Evolutionary conservation across 2,113 vertebrate species (phyloP).

Genomic region (Microtus pennsylvanicus): DNA sequence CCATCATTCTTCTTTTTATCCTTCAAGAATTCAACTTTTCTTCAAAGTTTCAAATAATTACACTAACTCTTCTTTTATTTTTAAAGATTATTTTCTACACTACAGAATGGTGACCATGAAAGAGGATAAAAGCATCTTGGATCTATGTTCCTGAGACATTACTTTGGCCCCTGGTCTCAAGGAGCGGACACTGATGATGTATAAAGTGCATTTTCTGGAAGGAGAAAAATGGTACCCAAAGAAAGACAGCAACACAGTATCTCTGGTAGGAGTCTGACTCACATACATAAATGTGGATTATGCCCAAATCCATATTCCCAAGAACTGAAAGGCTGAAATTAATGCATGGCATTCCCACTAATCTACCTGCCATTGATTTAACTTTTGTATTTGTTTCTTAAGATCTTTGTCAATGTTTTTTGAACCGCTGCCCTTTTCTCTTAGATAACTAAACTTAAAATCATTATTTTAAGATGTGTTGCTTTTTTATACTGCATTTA

Average conservation of each 20-base stretch:
- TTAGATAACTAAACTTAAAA: neutral
- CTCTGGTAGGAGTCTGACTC: neutral
- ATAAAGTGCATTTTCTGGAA: neutral
- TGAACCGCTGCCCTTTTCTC: neutral
- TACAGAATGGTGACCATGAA: neutral
- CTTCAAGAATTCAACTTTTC: conserved; percentile 15
- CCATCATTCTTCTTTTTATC: neutral
- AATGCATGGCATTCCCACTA: conserved; percentile 6
- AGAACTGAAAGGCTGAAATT: neutral
- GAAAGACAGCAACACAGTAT: neutral
- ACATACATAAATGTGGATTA: conserved; percentile 13
- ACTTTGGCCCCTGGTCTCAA: neutral
- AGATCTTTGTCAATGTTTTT: neutral
- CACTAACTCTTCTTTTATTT: conserved; percentile 35
- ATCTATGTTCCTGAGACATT: neutral
- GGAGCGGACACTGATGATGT: neutral
- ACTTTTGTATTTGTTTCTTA: conserved; percentile 33
- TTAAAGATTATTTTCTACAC: neutral
- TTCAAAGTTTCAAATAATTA: conserved; percentile 32
- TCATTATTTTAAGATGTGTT: neutral
- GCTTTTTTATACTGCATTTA: too few relatives aligned
- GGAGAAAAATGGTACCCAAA: neutral
- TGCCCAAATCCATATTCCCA: neutral
- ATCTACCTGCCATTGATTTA: neutral
- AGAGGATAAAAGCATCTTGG: neutral